Evolutionary conservation across 2,888 invertebrate species (phyloP).

Genomic region (Timema podura): DNA sequence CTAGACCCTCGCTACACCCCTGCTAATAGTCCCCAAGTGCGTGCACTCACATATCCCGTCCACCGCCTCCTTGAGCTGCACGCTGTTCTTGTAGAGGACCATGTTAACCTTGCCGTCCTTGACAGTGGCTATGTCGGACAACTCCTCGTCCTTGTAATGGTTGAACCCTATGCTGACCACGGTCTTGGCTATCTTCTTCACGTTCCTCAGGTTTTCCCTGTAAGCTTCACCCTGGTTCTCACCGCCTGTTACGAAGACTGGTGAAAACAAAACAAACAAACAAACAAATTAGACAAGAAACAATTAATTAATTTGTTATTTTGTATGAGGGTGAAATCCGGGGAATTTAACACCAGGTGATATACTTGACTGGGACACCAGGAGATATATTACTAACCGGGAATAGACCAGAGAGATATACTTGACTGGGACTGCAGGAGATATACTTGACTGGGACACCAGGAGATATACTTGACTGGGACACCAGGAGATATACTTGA

Average conservation of each 20-base stretch:
- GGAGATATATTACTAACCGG: too few species aligned
- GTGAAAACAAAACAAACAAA: neutral
- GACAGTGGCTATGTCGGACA: constrained; percentile 9
- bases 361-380: neutral
- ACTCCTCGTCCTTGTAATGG: constrained; percentile 9
- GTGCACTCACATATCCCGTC: constrained; percentile 3
- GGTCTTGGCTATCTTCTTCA: neutral
- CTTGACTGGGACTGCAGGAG: too few species aligned
- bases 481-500: too few species aligned
- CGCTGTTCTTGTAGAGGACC: neutral
- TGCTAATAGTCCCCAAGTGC: too few species aligned
- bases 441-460: too few species aligned
- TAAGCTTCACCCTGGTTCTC: neutral
- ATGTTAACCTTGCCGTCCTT: neutral
- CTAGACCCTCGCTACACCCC: too few species aligned
- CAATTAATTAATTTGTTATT: too few species aligned
- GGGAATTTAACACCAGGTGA: neutral
- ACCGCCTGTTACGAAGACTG: neutral
- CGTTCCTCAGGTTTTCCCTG: neutral
- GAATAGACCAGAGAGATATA: too few species aligned
- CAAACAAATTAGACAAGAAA: too few species aligned
- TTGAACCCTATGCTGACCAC: neutral
- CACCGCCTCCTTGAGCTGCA: neutral
- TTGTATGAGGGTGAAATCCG: too few species aligned
- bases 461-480: too few species aligned